Evolutionary conservation across 2,797 vertebrate species (phyloP).

Genomic region (Siniperca obscura): DNA sequence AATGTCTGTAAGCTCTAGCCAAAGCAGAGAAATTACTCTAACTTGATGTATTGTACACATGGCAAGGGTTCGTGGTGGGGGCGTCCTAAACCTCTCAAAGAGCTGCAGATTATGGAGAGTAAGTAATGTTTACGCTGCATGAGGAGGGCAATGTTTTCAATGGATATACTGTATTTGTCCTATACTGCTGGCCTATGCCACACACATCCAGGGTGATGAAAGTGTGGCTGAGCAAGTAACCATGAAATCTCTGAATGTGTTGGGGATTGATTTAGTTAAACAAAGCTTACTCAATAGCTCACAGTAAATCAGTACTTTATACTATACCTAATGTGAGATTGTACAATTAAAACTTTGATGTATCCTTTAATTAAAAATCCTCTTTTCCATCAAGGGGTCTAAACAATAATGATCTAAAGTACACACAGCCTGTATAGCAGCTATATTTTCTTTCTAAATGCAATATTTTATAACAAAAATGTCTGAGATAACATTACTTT

Average conservation of each 20-base stretch:
- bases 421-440: not conserved
- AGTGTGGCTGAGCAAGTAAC: conserved; percentile 63
- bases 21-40: conserved; percentile 89
- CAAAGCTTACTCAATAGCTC: conserved; percentile 49
- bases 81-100: conserved; percentile 79
- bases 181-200: conserved; percentile 56
- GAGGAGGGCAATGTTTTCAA: conserved; percentile 66
- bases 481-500: not conserved
- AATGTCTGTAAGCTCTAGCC: conserved; percentile 92
- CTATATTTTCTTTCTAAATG: not conserved
- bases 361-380: conserved; percentile 1
- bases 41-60: conserved; percentile 86
- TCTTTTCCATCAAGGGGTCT: not conserved
- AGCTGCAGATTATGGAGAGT: conserved; percentile 75
- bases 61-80: conserved; percentile 58
- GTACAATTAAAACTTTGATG: conserved; percentile 11
- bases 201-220: conserved; percentile 74
- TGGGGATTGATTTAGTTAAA: conserved; percentile 58
- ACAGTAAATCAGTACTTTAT: conserved; percentile 8
- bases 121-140: conserved; percentile 74
- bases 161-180: conserved; percentile 69
- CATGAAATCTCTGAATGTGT: conserved; percentile 65
- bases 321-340: conserved; percentile 11
- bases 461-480: not conserved
- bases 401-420: not conserved